These are phyloP conservation scores for Brevipalpus yothersi DNA, from an alignment of 1,140 invertebrate species.

Conservation along the genomic window DNA sequence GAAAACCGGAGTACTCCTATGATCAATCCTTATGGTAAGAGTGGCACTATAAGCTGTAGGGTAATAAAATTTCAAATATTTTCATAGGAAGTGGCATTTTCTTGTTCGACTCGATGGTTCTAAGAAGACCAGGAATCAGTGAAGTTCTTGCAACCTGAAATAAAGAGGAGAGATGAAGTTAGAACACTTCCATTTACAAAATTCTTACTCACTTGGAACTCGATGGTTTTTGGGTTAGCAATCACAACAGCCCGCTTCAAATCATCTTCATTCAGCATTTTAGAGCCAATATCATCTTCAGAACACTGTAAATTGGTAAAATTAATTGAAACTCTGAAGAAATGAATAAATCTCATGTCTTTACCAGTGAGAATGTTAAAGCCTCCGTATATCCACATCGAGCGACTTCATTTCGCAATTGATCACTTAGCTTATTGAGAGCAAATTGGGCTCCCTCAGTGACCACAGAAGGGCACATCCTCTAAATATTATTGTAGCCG, in stretches of 20 bases:
- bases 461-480: conserved; percentile 44
- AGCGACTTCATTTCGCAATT: conserved; percentile 57
- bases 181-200: conserved; percentile 30
- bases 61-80: conserved; percentile 91
- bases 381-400: conserved; percentile 84
- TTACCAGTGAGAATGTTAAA: conserved; percentile 71
- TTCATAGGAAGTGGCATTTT: conserved; percentile 85
- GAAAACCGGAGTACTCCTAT: too few relatives aligned
- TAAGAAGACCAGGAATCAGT: conserved; percentile 70
- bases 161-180: background rate
- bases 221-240: conserved; percentile 86
- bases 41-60: too few relatives aligned
- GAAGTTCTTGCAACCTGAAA: conserved; percentile 51
- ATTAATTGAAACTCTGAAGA: too few relatives aligned
- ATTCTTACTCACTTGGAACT: conserved; percentile 66
- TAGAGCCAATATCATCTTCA: conserved; percentile 61
- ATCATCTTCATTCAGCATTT: conserved; percentile 36
- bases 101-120: conserved; percentile 75
- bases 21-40: too few relatives aligned
- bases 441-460: conserved; percentile 57
- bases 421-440: conserved; percentile 75
- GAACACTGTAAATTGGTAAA: conserved; percentile 39
- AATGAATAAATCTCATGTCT: background rate
- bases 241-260: conserved; percentile 57
- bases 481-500: conserved; percentile 80